Conservation (phyloP, 2,888 invertebrate species). For the Cordylochernes scorpioides region DNA sequence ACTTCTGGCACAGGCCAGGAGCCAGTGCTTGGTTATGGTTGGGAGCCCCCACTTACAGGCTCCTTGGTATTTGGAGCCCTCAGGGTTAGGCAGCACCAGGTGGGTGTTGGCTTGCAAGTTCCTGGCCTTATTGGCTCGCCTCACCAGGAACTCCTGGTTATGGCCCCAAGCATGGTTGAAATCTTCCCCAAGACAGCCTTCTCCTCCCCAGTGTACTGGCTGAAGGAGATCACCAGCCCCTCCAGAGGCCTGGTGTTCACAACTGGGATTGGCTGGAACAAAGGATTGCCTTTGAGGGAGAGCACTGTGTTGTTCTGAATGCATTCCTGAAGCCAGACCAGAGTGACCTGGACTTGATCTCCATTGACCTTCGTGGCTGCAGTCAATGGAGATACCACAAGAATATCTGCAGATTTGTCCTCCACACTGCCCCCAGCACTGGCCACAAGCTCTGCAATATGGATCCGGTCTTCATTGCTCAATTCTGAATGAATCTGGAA, state of each 20-base stretch:
- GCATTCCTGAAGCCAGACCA: constrained; percentile 34
- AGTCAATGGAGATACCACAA: constrained; percentile 32
- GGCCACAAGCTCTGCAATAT: not conserved
- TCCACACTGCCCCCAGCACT: not conserved
- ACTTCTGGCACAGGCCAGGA: constrained; percentile 36
- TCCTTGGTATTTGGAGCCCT: constrained; percentile 47
- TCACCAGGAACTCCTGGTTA: constrained; percentile 40
- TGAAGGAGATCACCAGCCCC: constrained; percentile 48
- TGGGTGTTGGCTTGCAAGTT: constrained; percentile 43
- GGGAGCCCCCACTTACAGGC: constrained; percentile 70
- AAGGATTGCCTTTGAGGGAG: constrained; percentile 16
- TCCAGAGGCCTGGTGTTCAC: constrained; percentile 28
- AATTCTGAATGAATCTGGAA: too few relatives aligned
- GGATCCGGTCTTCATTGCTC: not conserved
- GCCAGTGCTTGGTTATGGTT: constrained; percentile 46
- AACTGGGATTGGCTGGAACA: constrained; percentile 24
- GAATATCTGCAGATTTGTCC: constrained; percentile 33
- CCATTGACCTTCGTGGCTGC: constrained; percentile 25
- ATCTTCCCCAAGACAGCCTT: constrained; percentile 41
- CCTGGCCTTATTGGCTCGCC: constrained; percentile 26
- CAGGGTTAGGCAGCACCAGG: constrained; percentile 40
- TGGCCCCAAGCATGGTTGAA: constrained; percentile 43
- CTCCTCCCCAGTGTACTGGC: constrained; percentile 44
- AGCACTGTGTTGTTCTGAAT: constrained; percentile 18
- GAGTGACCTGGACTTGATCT: too few relatives aligned